phyloP scores from a whole-genome alignment of 2,113 vertebrate genomes.

The Phrynocephalus versicolor region DNA sequence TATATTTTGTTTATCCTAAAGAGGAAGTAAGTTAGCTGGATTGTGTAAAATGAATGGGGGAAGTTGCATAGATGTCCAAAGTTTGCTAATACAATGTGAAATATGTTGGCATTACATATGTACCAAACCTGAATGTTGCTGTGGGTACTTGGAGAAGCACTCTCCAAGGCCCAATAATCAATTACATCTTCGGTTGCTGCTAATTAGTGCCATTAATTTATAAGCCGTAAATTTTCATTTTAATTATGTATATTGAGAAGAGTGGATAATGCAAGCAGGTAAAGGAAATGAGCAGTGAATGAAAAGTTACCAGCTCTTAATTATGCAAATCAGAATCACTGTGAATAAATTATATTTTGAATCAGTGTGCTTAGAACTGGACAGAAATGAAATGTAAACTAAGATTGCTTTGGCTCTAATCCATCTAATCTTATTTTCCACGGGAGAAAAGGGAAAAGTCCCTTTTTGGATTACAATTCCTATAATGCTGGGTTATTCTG shows the following conservation, averaged over 20 bases:
- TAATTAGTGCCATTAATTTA: constrained; percentile 60
- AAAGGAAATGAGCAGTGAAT: constrained; percentile 61
- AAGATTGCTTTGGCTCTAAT: constrained; percentile 26
- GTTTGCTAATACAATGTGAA: not conserved
- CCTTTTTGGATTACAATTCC: not conserved
- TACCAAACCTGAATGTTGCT: not conserved
- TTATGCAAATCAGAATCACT: constrained; percentile 58
- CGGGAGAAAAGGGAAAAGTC: not conserved
- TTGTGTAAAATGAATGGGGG: not conserved
- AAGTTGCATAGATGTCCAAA: not conserved
- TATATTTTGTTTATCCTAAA: not conserved
- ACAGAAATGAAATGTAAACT: constrained; percentile 30
- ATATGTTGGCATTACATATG: not conserved
- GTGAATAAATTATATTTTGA: constrained; percentile 53
- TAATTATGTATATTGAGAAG: constrained; percentile 45
- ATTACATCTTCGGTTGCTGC: constrained; percentile 10
- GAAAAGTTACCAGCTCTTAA: constrained; percentile 56
- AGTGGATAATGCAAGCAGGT: constrained; percentile 47
- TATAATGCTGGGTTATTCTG: not conserved
- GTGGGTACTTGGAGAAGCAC: not conserved
- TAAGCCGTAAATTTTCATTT: constrained; percentile 51
- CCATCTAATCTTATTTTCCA: not conserved
- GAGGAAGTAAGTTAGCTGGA: not conserved
- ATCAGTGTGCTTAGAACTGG: constrained; percentile 54
- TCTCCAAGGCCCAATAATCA: constrained; percentile 24